phyloP scores from a whole-genome alignment of 2,797 vertebrate species.

The Sebastes paucispinis region DNA sequence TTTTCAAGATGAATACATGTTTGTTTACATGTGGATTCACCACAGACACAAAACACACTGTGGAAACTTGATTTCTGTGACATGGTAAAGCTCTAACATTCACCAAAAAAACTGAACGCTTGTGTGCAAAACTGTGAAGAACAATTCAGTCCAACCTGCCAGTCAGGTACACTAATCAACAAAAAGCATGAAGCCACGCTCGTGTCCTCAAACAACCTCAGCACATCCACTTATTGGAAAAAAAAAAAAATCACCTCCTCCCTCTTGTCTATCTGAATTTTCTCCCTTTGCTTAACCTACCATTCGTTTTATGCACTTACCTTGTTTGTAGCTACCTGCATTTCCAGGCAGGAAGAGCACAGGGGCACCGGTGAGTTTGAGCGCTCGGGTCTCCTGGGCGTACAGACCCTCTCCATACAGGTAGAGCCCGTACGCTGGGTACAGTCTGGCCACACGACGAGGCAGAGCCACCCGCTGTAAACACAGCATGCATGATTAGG shows the following conservation, averaged over 20 bases:
- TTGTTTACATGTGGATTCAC: neutral
- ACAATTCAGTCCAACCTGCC: neutral
- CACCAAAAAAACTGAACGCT: neutral
- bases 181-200: slow-evolving; percentile 1
- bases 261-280: neutral
- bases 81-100: neutral
- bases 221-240: neutral
- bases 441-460: slow-evolving; percentile 86
- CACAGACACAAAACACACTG: neutral
- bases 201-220: slow-evolving; percentile 21
- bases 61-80: neutral
- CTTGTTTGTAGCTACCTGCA: slow-evolving; percentile 97
- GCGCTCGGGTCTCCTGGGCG: slow-evolving; percentile 88
- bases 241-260: neutral
- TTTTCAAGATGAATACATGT: neutral
- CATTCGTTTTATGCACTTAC: slow-evolving; percentile 64
- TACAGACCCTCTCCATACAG: slow-evolving; percentile 94
- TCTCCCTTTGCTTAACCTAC: too few species aligned
- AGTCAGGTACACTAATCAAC: slow-evolving; percentile 2
- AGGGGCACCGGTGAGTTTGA: slow-evolving; percentile 91
- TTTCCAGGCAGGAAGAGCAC: slow-evolving; percentile 97
- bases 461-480: slow-evolving; percentile 90
- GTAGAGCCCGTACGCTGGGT: slow-evolving; percentile 93
- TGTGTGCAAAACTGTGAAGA: neutral
- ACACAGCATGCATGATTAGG: neutral